phyloP scores from a whole-genome alignment of 1,140 invertebrate species.

The Trichonephila clavipes region DNA sequence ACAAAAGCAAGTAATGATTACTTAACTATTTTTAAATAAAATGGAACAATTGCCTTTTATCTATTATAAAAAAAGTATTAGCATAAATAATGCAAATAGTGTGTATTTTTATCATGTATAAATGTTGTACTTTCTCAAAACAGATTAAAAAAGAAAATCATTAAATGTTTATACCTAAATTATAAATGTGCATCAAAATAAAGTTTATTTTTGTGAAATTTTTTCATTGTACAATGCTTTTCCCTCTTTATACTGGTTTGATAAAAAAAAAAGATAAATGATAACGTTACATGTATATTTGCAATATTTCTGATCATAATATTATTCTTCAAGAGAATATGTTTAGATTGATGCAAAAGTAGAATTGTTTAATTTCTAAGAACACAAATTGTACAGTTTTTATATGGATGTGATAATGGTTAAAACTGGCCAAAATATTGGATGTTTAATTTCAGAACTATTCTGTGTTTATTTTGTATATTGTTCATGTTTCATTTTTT shows the following conservation, averaged over 20 bases:
- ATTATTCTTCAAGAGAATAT: neutral
- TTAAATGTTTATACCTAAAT: constrained; percentile 44
- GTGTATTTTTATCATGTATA: constrained; percentile 16
- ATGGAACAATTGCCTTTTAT: constrained; percentile 10
- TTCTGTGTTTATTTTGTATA: constrained; percentile 51
- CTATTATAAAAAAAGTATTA: constrained; percentile 15
- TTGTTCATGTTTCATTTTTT: neutral
- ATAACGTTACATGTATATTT: neutral
- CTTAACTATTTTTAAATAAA: constrained; percentile 24
- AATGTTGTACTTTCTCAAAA: constrained; percentile 27
- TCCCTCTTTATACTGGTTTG: constrained; percentile 31
- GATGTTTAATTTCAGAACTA: constrained; percentile 41
- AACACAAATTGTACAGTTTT: constrained; percentile 64
- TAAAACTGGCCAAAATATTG: constrained; percentile 38
- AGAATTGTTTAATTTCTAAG: constrained; percentile 10
- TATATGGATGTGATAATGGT: constrained; percentile 51
- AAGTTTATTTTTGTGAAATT: constrained; percentile 54
- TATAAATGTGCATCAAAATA: constrained; percentile 27
- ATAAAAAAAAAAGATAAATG: neutral
- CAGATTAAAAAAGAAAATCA: constrained; percentile 7
- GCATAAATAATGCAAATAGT: constrained; percentile 25
- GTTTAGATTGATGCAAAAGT: neutral
- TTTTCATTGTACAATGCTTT: constrained; percentile 19
- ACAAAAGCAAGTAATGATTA: neutral
- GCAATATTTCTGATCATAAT: constrained; percentile 40